Base-by-base conservation (phyloP, 2,113 vertebrate genomes). In the Amblyopsis rosae region DNA sequence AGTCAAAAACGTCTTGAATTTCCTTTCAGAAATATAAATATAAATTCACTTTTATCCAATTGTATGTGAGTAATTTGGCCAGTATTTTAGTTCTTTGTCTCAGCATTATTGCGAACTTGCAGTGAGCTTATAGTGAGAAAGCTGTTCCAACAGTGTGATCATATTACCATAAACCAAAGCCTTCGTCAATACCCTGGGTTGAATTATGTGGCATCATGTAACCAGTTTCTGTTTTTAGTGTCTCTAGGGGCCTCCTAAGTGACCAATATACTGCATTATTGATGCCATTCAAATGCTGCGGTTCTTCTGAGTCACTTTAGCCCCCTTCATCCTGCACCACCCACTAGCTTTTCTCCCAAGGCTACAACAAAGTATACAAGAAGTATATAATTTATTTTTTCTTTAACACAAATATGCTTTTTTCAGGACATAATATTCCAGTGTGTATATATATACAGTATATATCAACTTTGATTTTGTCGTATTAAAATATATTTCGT, bases 221-320 rank as follows among this genome's bases (percentile, higher is more conserved):
- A 61, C 82, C 68, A 50, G 72, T 55, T 79, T 72, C 78, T 86
- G 72, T 82, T 89, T 87, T 85, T 82, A 82, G 67, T 45, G 56
- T 51, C 79, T 75, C 81, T 66, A 55, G 62, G 65, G 81, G 75
- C 68, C 59, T 77, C 41, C 79, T 88, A 82, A 87, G 78, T 82
- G 85, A 84, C 83, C 80, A 85, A 74, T 41, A 69, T 41, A n/a
- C 51, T 91, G 73, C 85, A 91, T 90, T 76, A 88, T 90, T 88
- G 60, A 90, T 81, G 67, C 54, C 58, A 62, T 72, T 81, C 69
- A 81, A 85, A 88, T 71, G 73, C 50, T 75, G 84, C 76, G 65
- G 65, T 81, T 81, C 81, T 71, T 75, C 76, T 81, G 73, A 87
- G 26, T 84, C 77, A 75, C 67, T 80, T 77, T 76, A 73, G 75